Evolutionary conservation across 2,113 vertebrate genomes (phyloP).

Genomic region (Atherinomorus stipes): DNA sequence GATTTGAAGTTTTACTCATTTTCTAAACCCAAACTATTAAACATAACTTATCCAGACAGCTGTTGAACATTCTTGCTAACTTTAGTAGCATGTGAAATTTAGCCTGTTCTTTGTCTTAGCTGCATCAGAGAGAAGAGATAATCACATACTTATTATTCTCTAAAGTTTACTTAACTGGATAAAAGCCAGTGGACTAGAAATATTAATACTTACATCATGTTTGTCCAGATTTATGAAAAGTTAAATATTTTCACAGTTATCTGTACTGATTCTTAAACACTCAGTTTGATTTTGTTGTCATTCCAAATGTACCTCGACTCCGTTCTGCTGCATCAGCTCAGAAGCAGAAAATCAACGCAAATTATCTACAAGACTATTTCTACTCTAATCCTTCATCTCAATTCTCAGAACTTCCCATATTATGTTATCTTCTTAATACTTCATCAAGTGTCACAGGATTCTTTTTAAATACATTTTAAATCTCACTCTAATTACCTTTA

Average conservation of each 20-base stretch:
- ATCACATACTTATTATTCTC: slow-evolving; percentile 10
- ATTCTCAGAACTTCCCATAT: not conserved
- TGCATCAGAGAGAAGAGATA: slow-evolving; percentile 43
- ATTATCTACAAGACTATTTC: not conserved
- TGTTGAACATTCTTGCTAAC: slow-evolving; percentile 1
- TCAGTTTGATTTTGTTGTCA: not conserved
- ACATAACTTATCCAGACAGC: slow-evolving; percentile 30
- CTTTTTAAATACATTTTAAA: slow-evolving; percentile 31
- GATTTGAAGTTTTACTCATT: slow-evolving; percentile 21
- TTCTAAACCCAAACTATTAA: slow-evolving; percentile 14
- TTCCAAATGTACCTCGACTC: not conserved
- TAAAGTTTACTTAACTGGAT: slow-evolving; percentile 15
- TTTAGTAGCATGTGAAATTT: slow-evolving; percentile 21
- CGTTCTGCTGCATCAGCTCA: not conserved
- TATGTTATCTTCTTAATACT: not conserved
- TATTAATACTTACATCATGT: slow-evolving; percentile 11
- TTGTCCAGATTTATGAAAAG: not conserved
- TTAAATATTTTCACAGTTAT: not conserved
- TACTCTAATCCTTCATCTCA: not conserved
- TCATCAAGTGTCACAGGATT: slow-evolving; percentile 45
- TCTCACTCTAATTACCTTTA: slow-evolving; percentile 11
- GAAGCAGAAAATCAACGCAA: not conserved
- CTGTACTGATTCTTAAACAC: not conserved
- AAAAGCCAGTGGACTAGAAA: slow-evolving; percentile 11
- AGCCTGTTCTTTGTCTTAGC: slow-evolving; percentile 6